Percentiles rank a stretch among this genome's conserved stretches.
These are phyloP conservation scores for Amazona finschi DNA, from an alignment of 2,797 vertebrate species.

Conservation along the genomic window DNA sequence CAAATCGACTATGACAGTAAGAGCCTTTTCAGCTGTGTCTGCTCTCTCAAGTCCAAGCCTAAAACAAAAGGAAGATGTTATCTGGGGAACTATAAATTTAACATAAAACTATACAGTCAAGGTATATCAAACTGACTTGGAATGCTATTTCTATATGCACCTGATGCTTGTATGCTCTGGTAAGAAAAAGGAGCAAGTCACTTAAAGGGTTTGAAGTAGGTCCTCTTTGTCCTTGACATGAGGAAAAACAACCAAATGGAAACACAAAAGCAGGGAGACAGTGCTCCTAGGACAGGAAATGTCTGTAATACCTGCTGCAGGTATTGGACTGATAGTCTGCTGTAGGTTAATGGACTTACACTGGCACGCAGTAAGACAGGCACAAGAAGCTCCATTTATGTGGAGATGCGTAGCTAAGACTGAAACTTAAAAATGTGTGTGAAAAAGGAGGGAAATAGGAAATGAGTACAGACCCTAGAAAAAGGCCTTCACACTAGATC, in stretches of 20 bases:
- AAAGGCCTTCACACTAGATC: not conserved
- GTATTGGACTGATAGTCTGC: not conserved
- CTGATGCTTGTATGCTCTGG: not conserved
- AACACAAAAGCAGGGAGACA: not conserved
- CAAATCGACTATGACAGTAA: slow-evolving; percentile 85
- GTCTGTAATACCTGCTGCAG: not conserved
- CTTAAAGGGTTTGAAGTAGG: not conserved
- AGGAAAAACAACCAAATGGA: not conserved
- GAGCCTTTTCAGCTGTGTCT: slow-evolving; percentile 87
- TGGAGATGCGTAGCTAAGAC: fast-evolving
- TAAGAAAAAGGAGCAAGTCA: not conserved
- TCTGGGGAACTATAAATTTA: not conserved
- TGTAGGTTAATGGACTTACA: not conserved
- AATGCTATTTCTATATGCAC: not conserved
- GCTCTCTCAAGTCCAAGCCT: slow-evolving; percentile 96
- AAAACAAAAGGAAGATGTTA: slow-evolving; percentile 55
- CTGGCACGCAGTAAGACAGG: not conserved
- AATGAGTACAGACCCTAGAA: not conserved
- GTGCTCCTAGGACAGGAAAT: not conserved
- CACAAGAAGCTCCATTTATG: fast-evolving
- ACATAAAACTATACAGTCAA: not conserved
- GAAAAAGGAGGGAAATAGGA: not conserved
- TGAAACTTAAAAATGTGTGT: fast-evolving
- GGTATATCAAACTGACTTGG: not conserved
- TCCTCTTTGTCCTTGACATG: not conserved